Base-by-base conservation (phyloP, 92 coral and sea anemone genomes). In the Phymanthus crucifer region DNA sequence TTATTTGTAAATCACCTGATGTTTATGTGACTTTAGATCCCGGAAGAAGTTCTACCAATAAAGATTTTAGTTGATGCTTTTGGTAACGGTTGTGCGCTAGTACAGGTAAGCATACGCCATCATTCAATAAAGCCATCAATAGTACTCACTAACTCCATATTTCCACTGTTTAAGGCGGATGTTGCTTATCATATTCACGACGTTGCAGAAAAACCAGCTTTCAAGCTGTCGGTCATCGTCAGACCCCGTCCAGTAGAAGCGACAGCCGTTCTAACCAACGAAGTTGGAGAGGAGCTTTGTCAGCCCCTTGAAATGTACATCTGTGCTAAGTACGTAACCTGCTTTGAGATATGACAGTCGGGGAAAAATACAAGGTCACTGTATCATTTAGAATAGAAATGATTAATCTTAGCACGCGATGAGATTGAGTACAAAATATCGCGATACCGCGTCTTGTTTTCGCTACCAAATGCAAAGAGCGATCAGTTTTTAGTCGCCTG, bases 31-130 rank as follows among this genome's bases (percentile, higher is more conserved):
- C n/a, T n/a, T n/a, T 77, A 91, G 96, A 46, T 91, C 43, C 96
- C 93, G 11, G 80, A 89, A 24, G 75, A 79, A 52, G 48, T 83
- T 34, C 89, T 91, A 54, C 89, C 86, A 18, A 82, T 80, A 65
- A 68, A 70, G 11, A 70, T 94, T 61, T 80, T 81, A 12, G 52
- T 94, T 12, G 74, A 84, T 38, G 98, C 81, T 13, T 38, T 66
- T 7, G 98, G 98, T 17, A 65, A 75, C 8, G 98, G 98, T 0
- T 94, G 98, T 80, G 98, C 98, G 16, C 66, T 94, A 58, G 69
- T 94, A 66, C 98, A 94, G 97, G 98, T 92, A 79, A 8, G 17
- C 58, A 38, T 27, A 18, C 10, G 40, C 47, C 18, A 0, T 4
- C 36, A 47, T 9, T 32, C 43, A 38, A 43, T 43, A 43, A 5